Percentiles rank a stretch among this genome's conserved stretches.
Evolutionary conservation across 2,797 vertebrate genomes (phyloP).

Genomic region (Nyctibius grandis): DNA sequence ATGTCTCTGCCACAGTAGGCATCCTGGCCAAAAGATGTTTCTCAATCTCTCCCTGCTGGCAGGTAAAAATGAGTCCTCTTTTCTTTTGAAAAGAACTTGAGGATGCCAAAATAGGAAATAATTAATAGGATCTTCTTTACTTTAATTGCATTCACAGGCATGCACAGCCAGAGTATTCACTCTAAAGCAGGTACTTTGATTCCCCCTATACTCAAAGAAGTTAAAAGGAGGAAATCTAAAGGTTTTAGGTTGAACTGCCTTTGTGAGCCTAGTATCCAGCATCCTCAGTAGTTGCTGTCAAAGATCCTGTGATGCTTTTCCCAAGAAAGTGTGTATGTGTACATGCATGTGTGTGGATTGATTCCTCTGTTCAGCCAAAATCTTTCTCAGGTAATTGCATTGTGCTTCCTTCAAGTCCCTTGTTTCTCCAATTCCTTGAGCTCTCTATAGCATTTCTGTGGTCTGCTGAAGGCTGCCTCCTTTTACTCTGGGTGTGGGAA

Average conservation of each 20-base stretch:
- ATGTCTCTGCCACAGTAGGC: neutral
- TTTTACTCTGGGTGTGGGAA: neutral
- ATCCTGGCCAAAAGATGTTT: neutral
- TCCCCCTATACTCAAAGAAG: neutral
- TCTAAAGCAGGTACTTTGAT: neutral
- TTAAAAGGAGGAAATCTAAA: neutral
- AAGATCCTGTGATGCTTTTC: neutral
- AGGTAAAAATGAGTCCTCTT: neutral
- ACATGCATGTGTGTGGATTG: accelerated
- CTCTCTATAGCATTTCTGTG: neutral
- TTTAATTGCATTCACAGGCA: neutral
- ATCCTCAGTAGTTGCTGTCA: neutral
- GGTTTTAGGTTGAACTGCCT: neutral
- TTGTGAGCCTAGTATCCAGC: neutral
- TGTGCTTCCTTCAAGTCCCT: neutral
- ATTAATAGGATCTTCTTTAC: neutral
- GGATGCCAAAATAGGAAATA: neutral
- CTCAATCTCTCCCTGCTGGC: neutral
- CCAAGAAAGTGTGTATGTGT: neutral
- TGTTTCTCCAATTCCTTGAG: neutral
- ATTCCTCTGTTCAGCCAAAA: neutral
- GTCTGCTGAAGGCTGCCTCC: neutral
- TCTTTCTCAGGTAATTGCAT: neutral
- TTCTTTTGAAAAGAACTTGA: neutral
- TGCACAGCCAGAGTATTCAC: neutral